Percentiles rank a stretch among this genome's conserved stretches.
These are phyloP conservation scores for Holothuria leucospilota DNA, from an alignment of 53 echinoderm and acorn worm species.

Conservation along the genomic window DNA sequence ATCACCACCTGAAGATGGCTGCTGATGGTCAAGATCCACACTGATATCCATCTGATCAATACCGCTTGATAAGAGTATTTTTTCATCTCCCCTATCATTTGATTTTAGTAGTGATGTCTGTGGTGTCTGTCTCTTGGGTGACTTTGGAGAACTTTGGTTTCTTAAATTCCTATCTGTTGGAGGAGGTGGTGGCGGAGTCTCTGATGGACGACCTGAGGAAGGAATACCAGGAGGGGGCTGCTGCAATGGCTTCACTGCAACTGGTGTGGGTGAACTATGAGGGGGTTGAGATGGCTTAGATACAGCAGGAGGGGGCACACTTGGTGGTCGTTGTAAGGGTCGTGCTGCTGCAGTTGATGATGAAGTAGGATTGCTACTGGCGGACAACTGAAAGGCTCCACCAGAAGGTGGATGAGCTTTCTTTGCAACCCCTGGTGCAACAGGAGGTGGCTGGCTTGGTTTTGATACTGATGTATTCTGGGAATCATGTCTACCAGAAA, in stretches of 20 bases:
- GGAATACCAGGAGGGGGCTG: not conserved
- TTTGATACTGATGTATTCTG: constrained; percentile 6
- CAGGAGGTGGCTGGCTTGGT: constrained; percentile 29
- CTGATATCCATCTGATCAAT: not conserved
- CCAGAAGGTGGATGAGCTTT: constrained; percentile 1
- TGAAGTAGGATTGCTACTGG: not conserved
- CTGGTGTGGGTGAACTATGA: not conserved
- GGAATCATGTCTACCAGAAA: not conserved
- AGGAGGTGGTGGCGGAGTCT: constrained; percentile 28
- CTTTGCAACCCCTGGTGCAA: not conserved
- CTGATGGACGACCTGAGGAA: not conserved
- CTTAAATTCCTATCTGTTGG: not conserved
- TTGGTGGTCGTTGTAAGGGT: constrained; percentile 30
- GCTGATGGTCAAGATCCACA: not conserved
- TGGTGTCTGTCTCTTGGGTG: not conserved
- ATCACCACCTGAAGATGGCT: too few relatives aligned
- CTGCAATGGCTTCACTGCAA: not conserved
- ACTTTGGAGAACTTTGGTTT: too few relatives aligned
- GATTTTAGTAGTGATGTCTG: constrained; percentile 16
- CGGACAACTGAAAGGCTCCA: constrained; percentile 11
- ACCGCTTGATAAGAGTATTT: not conserved
- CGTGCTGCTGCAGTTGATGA: constrained; percentile 7
- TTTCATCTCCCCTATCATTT: constrained; percentile 6
- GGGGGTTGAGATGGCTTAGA: constrained; percentile 15
- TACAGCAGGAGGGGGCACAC: not conserved